Percentiles rank a stretch among this genome's conserved stretches.
Evolutionary conservation across 2,113 vertebrate genomes (phyloP).

Genomic region (Rhinogobius similis): DNA sequence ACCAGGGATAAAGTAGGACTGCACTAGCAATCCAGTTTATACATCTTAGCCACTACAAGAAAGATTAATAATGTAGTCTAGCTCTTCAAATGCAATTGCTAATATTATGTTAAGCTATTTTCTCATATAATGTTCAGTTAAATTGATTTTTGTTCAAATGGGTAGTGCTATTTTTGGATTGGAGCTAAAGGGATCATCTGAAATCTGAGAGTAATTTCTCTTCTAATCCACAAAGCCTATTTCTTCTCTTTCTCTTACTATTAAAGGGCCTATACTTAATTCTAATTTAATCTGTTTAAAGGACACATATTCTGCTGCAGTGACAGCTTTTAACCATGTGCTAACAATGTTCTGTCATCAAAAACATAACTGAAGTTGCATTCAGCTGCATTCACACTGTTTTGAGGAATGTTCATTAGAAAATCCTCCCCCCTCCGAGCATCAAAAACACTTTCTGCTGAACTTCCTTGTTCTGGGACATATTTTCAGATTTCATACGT

Average conservation of each 20-base stretch:
- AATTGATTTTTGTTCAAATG: conserved; percentile 19
- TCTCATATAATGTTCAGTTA: background rate
- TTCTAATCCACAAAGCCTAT: conserved; percentile 26
- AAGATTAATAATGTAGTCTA: background rate
- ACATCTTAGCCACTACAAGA: background rate
- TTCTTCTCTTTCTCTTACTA: conserved; percentile 13
- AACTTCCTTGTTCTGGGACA: too few relatives aligned
- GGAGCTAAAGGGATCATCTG: conserved; percentile 37
- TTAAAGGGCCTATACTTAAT: too few relatives aligned
- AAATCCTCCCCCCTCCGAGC: too few relatives aligned
- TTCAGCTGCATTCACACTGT: too few relatives aligned
- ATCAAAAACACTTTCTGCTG: too few relatives aligned
- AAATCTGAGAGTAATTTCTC: conserved; percentile 32
- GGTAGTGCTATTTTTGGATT: conserved; percentile 28
- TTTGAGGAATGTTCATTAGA: too few relatives aligned
- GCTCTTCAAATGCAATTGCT: background rate
- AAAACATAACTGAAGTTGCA: too few relatives aligned
- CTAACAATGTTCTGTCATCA: too few relatives aligned
- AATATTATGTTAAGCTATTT: background rate
- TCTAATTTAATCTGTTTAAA: background rate
- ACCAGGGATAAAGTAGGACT: background rate
- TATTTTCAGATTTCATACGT: too few relatives aligned
- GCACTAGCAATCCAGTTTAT: background rate
- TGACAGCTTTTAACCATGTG: too few relatives aligned
- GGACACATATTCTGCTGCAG: too few relatives aligned